These are phyloP conservation scores for Heliconius congener DNA, from an alignment of 1,140 invertebrate genomes.

Conservation along the genomic window DNA sequence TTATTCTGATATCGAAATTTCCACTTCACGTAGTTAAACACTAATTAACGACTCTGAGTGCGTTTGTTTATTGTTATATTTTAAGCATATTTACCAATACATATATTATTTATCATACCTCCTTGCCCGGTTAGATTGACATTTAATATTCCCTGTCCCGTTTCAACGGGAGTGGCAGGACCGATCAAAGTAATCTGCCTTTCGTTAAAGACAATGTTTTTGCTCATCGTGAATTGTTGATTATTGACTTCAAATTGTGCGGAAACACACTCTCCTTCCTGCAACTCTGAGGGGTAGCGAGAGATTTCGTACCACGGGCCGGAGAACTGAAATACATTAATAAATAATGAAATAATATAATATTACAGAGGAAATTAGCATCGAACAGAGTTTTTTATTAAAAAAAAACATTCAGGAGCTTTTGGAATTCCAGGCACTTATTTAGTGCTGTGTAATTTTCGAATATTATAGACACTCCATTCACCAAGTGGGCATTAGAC, in stretches of 20 bases:
- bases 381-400: no score
- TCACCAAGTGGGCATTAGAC: no score
- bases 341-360: background rate
- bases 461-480: no score
- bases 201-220: slow-evolving; percentile 55
- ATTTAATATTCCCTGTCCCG: slow-evolving; percentile 53
- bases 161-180: slow-evolving; percentile 32
- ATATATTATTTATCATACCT: slow-evolving; percentile 43
- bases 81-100: background rate
- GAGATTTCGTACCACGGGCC: slow-evolving; percentile 65
- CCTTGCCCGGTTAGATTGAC: slow-evolving; percentile 46
- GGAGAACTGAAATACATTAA: slow-evolving; percentile 49
- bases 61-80: background rate
- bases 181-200: slow-evolving; percentile 38
- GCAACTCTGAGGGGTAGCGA: slow-evolving; percentile 63
- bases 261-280: slow-evolving; percentile 57
- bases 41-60: background rate
- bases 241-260: slow-evolving; percentile 26
- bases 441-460: no score
- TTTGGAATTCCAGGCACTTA: no score
- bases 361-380: background rate
- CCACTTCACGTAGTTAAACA: background rate
- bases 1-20: no score
- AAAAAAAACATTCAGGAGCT: no score
- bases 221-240: slow-evolving; percentile 44